These are phyloP conservation scores for Salmo trutta DNA, from an alignment of 2,797 vertebrate species.

Conservation along the genomic window DNA sequence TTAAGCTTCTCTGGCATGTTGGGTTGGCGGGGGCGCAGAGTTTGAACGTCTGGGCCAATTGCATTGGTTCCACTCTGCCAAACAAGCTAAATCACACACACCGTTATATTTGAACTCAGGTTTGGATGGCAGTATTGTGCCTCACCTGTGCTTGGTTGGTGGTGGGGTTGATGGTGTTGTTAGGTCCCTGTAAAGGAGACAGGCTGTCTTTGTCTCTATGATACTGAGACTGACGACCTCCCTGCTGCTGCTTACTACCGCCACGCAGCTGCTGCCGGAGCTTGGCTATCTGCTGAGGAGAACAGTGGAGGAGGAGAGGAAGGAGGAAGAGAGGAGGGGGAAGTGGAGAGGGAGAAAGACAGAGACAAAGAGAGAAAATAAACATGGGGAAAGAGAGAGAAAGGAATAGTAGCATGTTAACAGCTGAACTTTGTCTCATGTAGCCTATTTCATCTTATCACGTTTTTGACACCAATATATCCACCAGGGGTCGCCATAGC, in stretches of 20 bases:
- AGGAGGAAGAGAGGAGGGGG: neutral
- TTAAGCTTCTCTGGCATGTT: no score
- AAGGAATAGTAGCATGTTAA: neutral
- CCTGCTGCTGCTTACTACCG: constrained; percentile 68
- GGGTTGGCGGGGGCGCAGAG: no score
- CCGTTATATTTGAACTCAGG: no score
- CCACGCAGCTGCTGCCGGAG: constrained; percentile 85
- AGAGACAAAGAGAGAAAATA: neutral
- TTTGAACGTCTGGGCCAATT: no score
- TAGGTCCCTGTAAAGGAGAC: constrained; percentile 79
- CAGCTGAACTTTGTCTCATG: neutral
- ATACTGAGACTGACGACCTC: constrained; percentile 37
- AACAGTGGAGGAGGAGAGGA: neutral
- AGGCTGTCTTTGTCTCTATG: constrained; percentile 79
- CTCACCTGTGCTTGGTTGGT: constrained; percentile 84
- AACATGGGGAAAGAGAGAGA: neutral
- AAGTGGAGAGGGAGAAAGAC: neutral
- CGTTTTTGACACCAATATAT: neutral
- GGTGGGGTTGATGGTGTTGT: constrained; percentile 69
- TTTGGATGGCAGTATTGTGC: no score
- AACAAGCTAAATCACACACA: no score
- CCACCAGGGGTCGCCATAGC: constrained; percentile 37
- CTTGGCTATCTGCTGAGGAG: constrained; percentile 80
- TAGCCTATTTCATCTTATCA: no score
- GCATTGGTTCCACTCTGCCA: no score